These are phyloP conservation scores for Perca fluviatilis DNA, from an alignment of 2,113 vertebrate genomes.

Conservation along the genomic window DNA sequence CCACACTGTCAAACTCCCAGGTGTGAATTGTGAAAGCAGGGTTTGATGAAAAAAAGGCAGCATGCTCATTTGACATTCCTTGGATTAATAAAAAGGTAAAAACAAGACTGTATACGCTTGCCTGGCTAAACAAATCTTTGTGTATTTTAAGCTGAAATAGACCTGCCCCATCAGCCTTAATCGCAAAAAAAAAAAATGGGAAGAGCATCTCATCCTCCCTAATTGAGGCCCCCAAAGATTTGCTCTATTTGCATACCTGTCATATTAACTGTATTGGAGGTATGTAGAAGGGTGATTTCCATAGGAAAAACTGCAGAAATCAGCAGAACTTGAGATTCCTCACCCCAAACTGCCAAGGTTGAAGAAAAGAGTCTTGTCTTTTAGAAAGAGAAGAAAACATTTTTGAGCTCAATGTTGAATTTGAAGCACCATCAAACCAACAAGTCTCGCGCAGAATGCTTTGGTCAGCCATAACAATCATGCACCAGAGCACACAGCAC, in stretches of 20 bases:
- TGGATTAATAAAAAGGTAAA: conserved; percentile 1
- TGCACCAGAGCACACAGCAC: background rate
- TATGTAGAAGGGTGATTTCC: background rate
- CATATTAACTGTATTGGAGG: conserved; percentile 24
- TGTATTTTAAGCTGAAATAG: background rate
- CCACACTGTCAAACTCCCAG: background rate
- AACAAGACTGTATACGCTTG: background rate
- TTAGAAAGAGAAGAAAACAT: background rate
- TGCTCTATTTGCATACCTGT: conserved; percentile 48
- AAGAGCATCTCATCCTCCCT: conserved; percentile 10
- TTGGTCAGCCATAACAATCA: conserved; percentile 3
- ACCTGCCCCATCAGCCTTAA: conserved; percentile 22
- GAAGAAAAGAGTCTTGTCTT: background rate
- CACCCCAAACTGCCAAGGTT: background rate
- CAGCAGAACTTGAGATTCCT: conserved; percentile 12
- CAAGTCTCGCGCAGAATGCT: background rate
- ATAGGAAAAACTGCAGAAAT: conserved; percentile 31
- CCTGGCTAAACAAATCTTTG: background rate
- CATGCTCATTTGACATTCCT: conserved; percentile 7
- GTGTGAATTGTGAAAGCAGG: conserved; percentile 7
- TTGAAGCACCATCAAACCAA: background rate
- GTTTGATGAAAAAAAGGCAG: conserved; percentile 33
- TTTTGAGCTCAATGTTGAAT: background rate
- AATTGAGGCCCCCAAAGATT: conserved; percentile 40
- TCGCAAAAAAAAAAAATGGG: background rate